These are phyloP conservation scores for Megaceryle alcyon DNA, from an alignment of 2,797 vertebrate species.

Conservation along the genomic window DNA sequence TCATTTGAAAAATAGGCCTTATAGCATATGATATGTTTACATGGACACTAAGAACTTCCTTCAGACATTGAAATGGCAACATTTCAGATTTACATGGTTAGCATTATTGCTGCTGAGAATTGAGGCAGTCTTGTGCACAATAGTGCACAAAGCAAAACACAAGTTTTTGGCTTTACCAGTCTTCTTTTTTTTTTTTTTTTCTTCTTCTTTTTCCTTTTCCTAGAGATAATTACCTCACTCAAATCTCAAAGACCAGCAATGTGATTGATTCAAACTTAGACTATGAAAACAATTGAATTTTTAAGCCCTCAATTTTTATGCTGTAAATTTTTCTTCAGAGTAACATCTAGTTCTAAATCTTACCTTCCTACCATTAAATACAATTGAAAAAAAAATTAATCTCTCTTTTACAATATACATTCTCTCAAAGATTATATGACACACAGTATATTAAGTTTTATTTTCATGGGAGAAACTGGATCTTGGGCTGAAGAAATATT, in stretches of 20 bases:
- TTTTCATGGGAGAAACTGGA: neutral
- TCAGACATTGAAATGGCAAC: neutral
- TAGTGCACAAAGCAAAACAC: neutral
- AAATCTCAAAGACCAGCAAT: neutral
- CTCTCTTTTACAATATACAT: neutral
- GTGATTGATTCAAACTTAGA: neutral
- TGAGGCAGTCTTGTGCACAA: neutral
- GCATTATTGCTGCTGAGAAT: neutral
- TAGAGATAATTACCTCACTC: neutral
- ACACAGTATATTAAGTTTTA: neutral
- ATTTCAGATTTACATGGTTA: neutral
- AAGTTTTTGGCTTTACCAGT: neutral
- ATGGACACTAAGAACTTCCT: neutral
- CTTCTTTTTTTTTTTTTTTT: neutral
- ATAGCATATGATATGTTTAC: conserved; percentile 20
- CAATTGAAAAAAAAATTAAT: neutral
- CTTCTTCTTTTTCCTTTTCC: neutral
- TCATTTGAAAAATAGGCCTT: neutral
- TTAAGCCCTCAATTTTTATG: neutral
- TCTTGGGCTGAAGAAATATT: neutral
- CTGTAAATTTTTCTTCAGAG: neutral
- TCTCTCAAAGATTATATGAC: neutral
- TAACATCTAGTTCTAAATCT: neutral
- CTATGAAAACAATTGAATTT: neutral
- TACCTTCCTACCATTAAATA: neutral